These are phyloP conservation scores for Pantherophis alleghaniensis DNA, from an alignment of 2,797 vertebrate genomes.

Conservation along the genomic window DNA sequence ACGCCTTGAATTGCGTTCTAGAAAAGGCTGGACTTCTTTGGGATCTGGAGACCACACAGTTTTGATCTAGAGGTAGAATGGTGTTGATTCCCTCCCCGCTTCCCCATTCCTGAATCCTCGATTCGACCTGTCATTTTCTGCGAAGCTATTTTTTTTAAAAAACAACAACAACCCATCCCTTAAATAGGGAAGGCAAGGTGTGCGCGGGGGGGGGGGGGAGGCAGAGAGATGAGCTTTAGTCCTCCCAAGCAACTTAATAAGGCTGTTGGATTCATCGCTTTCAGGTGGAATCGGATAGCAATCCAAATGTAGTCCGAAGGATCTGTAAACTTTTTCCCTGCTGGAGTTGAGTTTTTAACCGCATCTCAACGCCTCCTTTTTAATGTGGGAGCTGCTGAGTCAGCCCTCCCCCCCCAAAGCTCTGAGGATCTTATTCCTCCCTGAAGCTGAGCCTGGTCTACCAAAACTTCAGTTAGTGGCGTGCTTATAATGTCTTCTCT, in stretches of 20 bases:
- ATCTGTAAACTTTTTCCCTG: neutral
- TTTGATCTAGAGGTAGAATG: neutral
- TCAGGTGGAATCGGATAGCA: neutral
- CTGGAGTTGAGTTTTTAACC: neutral
- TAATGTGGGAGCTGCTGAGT: neutral
- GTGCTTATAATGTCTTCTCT: neutral
- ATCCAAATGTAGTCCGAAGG: neutral
- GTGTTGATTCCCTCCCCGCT: too few species aligned
- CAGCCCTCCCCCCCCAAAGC: too few species aligned
- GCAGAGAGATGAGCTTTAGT: neutral
- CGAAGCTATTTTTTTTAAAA: neutral
- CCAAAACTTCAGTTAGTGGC: neutral
- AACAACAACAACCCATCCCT: neutral
- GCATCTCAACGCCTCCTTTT: neutral
- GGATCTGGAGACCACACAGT: neutral
- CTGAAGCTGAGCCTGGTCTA: neutral
- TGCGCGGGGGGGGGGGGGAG: accelerated
- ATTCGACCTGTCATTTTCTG: neutral
- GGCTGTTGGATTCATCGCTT: too few species aligned
- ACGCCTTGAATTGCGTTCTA: neutral
- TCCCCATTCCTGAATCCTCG: neutral
- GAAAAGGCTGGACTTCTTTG: neutral
- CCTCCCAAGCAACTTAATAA: neutral
- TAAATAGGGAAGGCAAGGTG: neutral
- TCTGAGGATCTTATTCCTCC: neutral